Evolutionary conservation across 2,113 vertebrate species (phyloP), one percentile per base, ranked within the genome.

Genomic region (Apistogramma diplotaenia): DNA sequence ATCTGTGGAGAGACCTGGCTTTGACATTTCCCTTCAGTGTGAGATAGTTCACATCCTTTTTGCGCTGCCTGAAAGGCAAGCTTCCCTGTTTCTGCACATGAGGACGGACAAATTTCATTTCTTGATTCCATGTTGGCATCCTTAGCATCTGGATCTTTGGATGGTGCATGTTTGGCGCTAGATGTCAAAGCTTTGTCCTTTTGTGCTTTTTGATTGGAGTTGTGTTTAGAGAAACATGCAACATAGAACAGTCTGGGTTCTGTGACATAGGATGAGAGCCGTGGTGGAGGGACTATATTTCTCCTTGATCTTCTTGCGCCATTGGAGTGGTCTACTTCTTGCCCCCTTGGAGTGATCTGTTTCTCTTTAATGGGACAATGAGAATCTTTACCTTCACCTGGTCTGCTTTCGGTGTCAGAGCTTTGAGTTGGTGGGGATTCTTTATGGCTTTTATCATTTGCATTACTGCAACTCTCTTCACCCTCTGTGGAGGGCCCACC

Each of bases 191-290:
- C 40, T 25, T 81, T 90, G 84, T 95, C 95, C 67, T 93, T 93
- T 19, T 81, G 72, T 55, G 93, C 77, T 89, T 87, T 96, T 81
- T 93, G 95, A 58, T 95, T 94, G 79, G 96, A 93, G 78, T 95
- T 93, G 43, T 78, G 91, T 82, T 97, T 96, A 85, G 94, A 92
- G 88, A 95, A 94, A 91, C 93, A 94, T 18, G 92, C 93, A 67
- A 92, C 89, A 88, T 92, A 93, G 85, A 90, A 94, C 95, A 95
- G 95, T 72, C 93, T 92, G 62, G 94, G 94, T 86, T 97, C 97
- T 21, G 96, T 98, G 55, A 99, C 96, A 79, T 97, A 99, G 15
- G 97, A 95, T 46, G 97, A 97, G 78, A 96, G 97, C 89, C 96
- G 95, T 4, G 96, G 95, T 65, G 97, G 97, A 53, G 95, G 96